Evolutionary conservation across 1,140 invertebrate genomes (phyloP), one percentile per base, ranked within the genome.

Genomic region (Paramacrobiotus metropolitanus): DNA sequence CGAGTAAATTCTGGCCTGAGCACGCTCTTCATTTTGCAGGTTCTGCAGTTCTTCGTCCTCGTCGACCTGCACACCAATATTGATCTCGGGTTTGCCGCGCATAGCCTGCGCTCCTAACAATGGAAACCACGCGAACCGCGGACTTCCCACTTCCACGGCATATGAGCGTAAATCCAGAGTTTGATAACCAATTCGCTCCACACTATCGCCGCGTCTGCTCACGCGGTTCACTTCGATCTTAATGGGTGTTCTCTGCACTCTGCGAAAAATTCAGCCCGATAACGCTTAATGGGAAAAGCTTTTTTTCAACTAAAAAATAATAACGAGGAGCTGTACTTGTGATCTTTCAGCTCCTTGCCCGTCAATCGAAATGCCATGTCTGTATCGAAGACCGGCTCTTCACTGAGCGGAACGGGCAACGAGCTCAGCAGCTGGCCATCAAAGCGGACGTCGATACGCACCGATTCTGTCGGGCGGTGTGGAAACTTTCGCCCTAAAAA

Each of bases 401-500:
- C 48, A 9, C 4, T 24, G 15, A 55, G 15, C 48, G 48, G 48
- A 9, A 55, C 48, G 48, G 48, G 48, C 4, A 28, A 9, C 4
- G 15, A 20, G 24, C 48, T 55, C 15, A 55, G 48, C 48, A 55
- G 24, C 24, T 55, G 48, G 4, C 48, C 48, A 28, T 55, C 48
- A 24, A 55, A 55, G 48, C 48, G 48, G 15, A 55, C 48, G 28
- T 55, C 48, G 48, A 55, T 55, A 24, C 48, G 48, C 15, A 55
- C 4, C 15, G 48, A 55, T 20, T 55, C 48, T 24, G 48, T 28
- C 48, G 48, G 48, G 9, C 24, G 15, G 15, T 15, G 15, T 9
- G 48, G 48, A 55, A 55, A 55, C 15, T 55, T 55, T 28, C 48
- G 48, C 4, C 48, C 48, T 55, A 15, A 55, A 55, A 55, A 55